Conservation (phyloP, 2,888 invertebrate genomes). For the Calameuta filiformis region DNA sequence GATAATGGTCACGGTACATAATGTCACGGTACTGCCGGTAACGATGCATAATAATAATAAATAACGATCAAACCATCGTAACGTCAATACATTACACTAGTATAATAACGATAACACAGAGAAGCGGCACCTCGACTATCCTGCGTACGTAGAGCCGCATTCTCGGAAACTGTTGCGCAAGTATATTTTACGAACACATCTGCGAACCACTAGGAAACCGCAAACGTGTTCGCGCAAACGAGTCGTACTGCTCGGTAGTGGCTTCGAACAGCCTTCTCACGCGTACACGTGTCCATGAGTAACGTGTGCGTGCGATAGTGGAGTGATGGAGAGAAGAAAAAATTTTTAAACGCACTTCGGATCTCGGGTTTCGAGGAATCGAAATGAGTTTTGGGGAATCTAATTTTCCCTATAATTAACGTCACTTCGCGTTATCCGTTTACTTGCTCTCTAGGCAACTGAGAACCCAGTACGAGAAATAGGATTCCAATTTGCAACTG, state of each 20-base stretch:
- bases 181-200: background rate
- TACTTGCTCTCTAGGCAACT: background rate
- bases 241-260: background rate
- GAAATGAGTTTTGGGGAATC: background rate
- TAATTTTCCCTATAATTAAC: background rate
- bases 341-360: background rate
- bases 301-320: background rate
- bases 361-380: background rate
- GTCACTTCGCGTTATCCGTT: background rate
- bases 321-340: background rate
- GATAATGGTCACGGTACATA: background rate
- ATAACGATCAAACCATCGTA: background rate
- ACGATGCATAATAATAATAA: background rate
- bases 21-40: background rate
- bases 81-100: background rate
- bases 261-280: background rate
- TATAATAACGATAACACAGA: background rate
- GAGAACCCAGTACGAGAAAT: background rate
- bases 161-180: background rate
- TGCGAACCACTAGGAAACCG: background rate
- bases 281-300: background rate
- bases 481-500: background rate
- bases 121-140: background rate
- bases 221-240: background rate
- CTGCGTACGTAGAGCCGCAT: background rate